These are phyloP conservation scores for Echeneis naucrates DNA, from an alignment of 2,797 vertebrate genomes.

Conservation along the genomic window DNA sequence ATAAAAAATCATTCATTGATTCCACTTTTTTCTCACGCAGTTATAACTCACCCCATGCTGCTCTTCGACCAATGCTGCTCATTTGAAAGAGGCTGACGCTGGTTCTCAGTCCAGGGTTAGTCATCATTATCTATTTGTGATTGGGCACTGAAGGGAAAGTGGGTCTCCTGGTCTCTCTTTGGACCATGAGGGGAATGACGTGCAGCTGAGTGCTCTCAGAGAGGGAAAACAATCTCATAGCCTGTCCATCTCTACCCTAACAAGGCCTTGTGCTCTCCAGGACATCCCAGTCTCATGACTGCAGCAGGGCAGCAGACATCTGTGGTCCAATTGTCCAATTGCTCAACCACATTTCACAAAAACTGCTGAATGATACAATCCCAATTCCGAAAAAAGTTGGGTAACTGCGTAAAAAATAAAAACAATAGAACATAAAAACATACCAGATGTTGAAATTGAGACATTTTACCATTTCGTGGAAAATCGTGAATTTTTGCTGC, in stretches of 20 bases:
- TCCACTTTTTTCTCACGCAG: slow-evolving; percentile 4
- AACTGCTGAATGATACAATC: slow-evolving; percentile 19
- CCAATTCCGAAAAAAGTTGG: no score
- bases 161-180: slow-evolving; percentile 55
- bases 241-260: slow-evolving; percentile 33
- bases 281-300: slow-evolving; percentile 38
- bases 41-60: slow-evolving; percentile 51
- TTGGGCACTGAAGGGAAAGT: slow-evolving; percentile 53
- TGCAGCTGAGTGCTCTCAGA: slow-evolving; percentile 50
- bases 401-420: no score
- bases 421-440: no score
- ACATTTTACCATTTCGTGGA: no score
- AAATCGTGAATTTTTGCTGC: no score
- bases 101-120: slow-evolving; percentile 19
- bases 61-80: slow-evolving; percentile 28
- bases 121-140: slow-evolving; percentile 41
- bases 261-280: slow-evolving; percentile 34
- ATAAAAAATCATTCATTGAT: slow-evolving; percentile 36
- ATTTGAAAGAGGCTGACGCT: slow-evolving; percentile 45
- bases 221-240: slow-evolving; percentile 37
- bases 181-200: slow-evolving; percentile 54
- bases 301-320: slow-evolving; percentile 30
- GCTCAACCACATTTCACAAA: slow-evolving; percentile 22
- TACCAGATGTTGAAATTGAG: no score
- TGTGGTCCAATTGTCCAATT: slow-evolving; percentile 19